These are phyloP conservation scores for Cottoperca gobio DNA, from an alignment of 2,797 vertebrate genomes.

Conservation along the genomic window DNA sequence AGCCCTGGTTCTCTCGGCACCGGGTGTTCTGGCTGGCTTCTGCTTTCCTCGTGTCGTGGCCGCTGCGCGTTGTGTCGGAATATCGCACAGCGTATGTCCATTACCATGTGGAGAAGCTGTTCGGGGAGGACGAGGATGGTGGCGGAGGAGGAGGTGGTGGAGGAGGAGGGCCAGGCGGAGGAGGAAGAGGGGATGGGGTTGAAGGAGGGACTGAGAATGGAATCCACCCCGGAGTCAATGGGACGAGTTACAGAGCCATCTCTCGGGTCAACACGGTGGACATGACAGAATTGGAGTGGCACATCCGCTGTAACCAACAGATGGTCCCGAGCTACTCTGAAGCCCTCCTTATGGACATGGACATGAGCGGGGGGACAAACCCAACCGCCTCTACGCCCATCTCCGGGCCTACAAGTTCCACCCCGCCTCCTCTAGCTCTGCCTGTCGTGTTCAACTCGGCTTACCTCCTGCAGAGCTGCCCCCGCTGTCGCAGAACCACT, in stretches of 20 bases:
- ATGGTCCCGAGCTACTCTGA: conserved; percentile 94
- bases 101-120: conserved; percentile 95
- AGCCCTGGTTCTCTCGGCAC: conserved; percentile 90
- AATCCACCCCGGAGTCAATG: conserved; percentile 62
- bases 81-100: conserved; percentile 91
- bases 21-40: conserved; percentile 92
- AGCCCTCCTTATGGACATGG: conserved; percentile 90
- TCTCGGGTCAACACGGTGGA: conserved; percentile 93
- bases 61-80: conserved; percentile 89
- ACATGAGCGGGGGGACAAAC: conserved; percentile 70
- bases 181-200: conserved; percentile 63
- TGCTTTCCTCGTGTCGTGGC: conserved; percentile 89
- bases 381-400: conserved; percentile 75
- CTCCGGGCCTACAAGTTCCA: conserved; percentile 67
- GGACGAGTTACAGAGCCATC: conserved; percentile 84
- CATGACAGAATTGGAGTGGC: conserved; percentile 94
- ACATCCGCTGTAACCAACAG: conserved; percentile 94
- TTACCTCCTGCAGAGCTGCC: conserved; percentile 91
- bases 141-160: conserved; percentile 63
- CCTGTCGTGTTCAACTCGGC: conserved; percentile 84
- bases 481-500: conserved; percentile 88
- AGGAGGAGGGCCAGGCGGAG: conserved; percentile 68
- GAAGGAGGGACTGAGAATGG: conserved; percentile 75
- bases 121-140: conserved; percentile 86
- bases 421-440: conserved; percentile 70